These are phyloP conservation scores for Autographa gamma DNA, from an alignment of 2,888 invertebrate genomes.

Conservation along the genomic window DNA sequence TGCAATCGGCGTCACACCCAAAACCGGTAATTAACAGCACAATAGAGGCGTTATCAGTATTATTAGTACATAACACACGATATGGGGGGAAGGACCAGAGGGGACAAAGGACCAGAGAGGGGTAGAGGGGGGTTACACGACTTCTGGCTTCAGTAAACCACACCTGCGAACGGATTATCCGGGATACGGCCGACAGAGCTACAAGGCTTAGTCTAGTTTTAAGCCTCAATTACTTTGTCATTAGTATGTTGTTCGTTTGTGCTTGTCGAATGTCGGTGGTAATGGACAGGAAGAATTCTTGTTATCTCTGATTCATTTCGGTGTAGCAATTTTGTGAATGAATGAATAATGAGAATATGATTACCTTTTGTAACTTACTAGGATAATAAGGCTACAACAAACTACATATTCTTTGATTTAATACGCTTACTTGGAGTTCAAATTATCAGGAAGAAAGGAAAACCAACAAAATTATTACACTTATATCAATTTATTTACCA, in stretches of 20 bases:
- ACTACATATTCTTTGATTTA: too few species aligned
- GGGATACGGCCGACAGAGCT: not conserved
- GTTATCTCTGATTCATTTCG: not conserved
- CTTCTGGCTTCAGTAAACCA: slow-evolving; percentile 6
- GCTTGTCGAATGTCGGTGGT: not conserved
- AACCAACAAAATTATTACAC: too few species aligned
- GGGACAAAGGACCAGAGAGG: not conserved
- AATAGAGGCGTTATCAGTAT: slow-evolving; percentile 48
- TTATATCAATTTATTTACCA: too few species aligned
- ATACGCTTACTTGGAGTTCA: too few species aligned
- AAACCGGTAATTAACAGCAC: slow-evolving; percentile 52
- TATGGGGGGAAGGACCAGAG: slow-evolving; percentile 5
- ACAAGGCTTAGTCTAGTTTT: not conserved
- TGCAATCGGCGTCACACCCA: slow-evolving; percentile 25
- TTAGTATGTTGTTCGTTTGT: slow-evolving; percentile 22
- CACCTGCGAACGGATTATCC: not conserved
- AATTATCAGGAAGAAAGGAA: too few species aligned
- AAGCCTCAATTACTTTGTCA: slow-evolving; percentile 2
- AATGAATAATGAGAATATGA: too few species aligned
- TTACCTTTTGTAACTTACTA: too few species aligned
- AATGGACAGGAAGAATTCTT: slow-evolving; percentile 7
- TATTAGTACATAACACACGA: slow-evolving; percentile 26
- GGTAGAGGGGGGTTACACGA: not conserved
- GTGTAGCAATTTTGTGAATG: not conserved
- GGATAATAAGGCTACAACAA: too few species aligned